Conservation (phyloP, 2,113 vertebrate genomes). For the Butorides virescens region DNA sequence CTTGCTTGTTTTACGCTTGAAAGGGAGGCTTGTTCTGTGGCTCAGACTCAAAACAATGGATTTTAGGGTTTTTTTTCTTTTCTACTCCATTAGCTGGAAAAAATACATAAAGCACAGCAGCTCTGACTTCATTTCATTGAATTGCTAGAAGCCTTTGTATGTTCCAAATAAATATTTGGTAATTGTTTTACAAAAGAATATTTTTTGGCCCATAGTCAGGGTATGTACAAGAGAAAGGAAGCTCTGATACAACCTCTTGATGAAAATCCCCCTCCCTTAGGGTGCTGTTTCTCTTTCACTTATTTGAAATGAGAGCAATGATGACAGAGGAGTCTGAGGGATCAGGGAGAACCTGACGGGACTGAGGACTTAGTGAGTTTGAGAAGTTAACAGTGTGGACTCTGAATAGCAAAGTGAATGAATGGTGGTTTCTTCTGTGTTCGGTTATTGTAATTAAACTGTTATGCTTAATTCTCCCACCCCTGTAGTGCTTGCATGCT, state of each 20-base stretch:
- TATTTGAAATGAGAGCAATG: neutral
- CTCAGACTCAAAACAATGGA: slow-evolving; percentile 63
- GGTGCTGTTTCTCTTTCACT: neutral
- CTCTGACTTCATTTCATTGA: slow-evolving; percentile 53
- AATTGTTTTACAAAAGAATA: neutral
- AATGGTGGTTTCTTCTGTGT: neutral
- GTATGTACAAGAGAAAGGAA: neutral
- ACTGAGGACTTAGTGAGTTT: neutral
- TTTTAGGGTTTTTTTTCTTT: slow-evolving; percentile 12
- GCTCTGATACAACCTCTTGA: neutral
- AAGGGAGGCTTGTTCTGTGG: slow-evolving; percentile 66
- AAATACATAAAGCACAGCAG: slow-evolving; percentile 18
- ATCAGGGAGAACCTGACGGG: neutral
- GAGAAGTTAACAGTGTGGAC: neutral
- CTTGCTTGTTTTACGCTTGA: slow-evolving; percentile 63
- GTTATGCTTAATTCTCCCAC: neutral
- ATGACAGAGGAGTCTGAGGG: neutral
- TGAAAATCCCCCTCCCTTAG: neutral
- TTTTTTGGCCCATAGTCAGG: neutral
- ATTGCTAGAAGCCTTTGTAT: slow-evolving; percentile 50
- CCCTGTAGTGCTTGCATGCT: neutral
- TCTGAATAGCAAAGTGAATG: neutral
- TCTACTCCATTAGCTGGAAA: slow-evolving; percentile 47
- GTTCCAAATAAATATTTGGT: slow-evolving; percentile 58
- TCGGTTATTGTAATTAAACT: neutral